These are phyloP conservation scores for Melanargia galathea DNA, from an alignment of 2,888 invertebrate genomes.

Conservation along the genomic window DNA sequence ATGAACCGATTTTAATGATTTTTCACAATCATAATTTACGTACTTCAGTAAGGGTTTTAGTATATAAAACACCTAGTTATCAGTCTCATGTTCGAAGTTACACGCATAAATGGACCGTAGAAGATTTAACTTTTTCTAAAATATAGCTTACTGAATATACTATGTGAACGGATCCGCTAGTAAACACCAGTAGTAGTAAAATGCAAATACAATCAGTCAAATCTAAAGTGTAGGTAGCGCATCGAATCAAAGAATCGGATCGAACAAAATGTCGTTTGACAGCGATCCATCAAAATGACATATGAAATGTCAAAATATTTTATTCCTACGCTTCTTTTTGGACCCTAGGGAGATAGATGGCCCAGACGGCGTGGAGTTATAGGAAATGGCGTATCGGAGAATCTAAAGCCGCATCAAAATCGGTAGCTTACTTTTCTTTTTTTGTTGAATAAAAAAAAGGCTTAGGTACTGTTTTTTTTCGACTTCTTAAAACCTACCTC, in stretches of 20 bases:
- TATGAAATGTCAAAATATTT: conserved; percentile 37
- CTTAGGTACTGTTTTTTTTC: too few species aligned
- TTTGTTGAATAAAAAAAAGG: too few species aligned
- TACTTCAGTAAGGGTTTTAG: too few species aligned
- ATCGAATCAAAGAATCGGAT: conserved; percentile 14
- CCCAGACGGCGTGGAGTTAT: background rate
- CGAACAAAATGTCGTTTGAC: too few species aligned
- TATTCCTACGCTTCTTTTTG: conserved; percentile 7
- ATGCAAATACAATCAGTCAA: conserved; percentile 14
- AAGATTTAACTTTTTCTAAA: too few species aligned
- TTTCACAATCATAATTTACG: too few species aligned
- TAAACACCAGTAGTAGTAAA: background rate
- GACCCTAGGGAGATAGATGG: conserved; percentile 15
- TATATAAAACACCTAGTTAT: too few species aligned
- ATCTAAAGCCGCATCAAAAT: conserved; percentile 10
- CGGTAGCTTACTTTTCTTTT: background rate
- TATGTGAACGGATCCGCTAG: too few species aligned
- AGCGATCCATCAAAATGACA: conserved; percentile 38
- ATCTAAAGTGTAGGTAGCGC: conserved; percentile 9
- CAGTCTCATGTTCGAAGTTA: too few species aligned
- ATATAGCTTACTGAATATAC: too few species aligned
- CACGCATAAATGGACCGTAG: too few species aligned
- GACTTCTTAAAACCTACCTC: background rate
- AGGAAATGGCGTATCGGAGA: background rate
- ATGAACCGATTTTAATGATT: too few species aligned